These are phyloP conservation scores for Picathartes gymnocephalus DNA, from an alignment of 2,113 vertebrate genomes.

Conservation along the genomic window DNA sequence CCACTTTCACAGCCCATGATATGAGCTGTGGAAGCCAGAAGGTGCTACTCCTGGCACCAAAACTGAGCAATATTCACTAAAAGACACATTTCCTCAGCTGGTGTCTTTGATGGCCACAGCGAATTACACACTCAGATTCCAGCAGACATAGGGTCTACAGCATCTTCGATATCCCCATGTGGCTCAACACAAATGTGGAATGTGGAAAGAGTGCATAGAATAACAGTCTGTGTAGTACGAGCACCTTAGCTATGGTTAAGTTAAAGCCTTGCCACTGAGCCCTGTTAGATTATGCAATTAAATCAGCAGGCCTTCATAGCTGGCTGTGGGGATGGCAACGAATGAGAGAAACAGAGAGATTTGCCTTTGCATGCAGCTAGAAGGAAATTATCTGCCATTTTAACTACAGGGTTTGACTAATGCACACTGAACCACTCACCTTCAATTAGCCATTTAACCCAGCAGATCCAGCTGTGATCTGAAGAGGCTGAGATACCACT, in stretches of 20 bases:
- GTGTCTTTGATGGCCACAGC: not conserved
- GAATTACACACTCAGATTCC: not conserved
- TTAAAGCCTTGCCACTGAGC: not conserved
- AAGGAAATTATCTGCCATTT: slow-evolving; percentile 24
- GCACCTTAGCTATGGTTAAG: not conserved
- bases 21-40: not conserved
- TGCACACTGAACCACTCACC: not conserved
- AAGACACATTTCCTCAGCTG: not conserved
- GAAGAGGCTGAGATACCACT: not conserved
- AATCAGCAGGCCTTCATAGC: not conserved
- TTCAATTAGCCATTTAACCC: slow-evolving; percentile 27
- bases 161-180: not conserved
- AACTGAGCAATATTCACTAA: not conserved
- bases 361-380: not conserved
- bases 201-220: accelerated
- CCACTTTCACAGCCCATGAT: not conserved
- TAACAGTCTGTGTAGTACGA: not conserved
- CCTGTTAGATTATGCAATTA: not conserved
- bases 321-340: not conserved
- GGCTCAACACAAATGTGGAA: not conserved
- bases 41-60: not conserved
- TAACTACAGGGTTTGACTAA: slow-evolving; percentile 18
- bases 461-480: slow-evolving; percentile 23
- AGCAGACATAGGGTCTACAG: not conserved
- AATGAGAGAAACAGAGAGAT: not conserved